Conservation (phyloP, 2,113 vertebrate genomes). For the Otocyon megalotis region DNA sequence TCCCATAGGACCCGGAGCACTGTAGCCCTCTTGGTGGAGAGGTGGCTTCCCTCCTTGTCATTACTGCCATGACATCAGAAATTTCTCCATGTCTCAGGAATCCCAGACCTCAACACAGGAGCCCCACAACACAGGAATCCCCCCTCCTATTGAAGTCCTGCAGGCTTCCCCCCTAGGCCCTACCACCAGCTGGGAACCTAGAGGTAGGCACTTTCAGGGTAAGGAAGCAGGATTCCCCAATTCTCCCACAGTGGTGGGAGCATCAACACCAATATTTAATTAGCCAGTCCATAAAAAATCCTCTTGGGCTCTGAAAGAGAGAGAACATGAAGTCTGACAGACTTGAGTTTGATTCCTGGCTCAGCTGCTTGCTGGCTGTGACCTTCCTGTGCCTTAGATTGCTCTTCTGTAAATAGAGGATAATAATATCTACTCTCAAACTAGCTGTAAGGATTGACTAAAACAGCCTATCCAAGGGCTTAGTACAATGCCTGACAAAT, state of each 20-base stretch:
- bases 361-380: not conserved
- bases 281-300: not conserved
- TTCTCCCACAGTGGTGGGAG: not conserved
- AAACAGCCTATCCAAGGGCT: not conserved
- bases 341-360: not conserved
- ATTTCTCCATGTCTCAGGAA: not conserved
- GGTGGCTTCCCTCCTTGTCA: not conserved
- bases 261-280: not conserved
- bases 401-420: not conserved
- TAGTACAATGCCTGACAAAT: not conserved
- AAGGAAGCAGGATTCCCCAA: not conserved
- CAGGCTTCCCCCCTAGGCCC: not conserved
- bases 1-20: not conserved
- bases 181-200: not conserved
- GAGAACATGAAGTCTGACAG: not conserved
- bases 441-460: not conserved
- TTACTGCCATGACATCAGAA: not conserved
- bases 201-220: not conserved
- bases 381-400: not conserved
- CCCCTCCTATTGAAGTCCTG: not conserved
- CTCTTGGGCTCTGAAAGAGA: not conserved
- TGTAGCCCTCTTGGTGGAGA: not conserved
- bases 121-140: not conserved
- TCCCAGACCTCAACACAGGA: not conserved
- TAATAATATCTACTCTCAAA: not conserved